These are phyloP conservation scores for Myioborus melanocephalus DNA, from an alignment of 2,797 vertebrate genomes.

Conservation along the genomic window DNA sequence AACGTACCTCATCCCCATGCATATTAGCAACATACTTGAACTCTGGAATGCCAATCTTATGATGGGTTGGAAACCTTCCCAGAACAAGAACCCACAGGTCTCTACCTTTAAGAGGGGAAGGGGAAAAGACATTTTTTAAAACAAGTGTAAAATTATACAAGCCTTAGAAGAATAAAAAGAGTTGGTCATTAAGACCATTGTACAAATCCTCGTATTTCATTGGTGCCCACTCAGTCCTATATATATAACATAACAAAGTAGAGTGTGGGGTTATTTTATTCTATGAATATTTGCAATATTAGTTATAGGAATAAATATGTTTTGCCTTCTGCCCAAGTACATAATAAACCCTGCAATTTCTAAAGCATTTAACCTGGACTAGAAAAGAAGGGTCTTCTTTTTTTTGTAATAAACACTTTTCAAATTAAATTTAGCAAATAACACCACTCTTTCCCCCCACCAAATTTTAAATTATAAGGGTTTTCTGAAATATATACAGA, in stretches of 20 bases:
- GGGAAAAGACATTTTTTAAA: constrained; percentile 59
- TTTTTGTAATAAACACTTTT: neutral
- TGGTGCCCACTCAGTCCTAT: neutral
- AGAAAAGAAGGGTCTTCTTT: neutral
- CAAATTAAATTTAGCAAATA: neutral
- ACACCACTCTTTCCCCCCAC: accelerated
- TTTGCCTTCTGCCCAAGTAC: neutral
- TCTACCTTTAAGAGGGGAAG: constrained; percentile 83
- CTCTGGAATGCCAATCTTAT: constrained; percentile 91
- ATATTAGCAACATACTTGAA: constrained; percentile 98
- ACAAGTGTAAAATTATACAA: constrained; percentile 34
- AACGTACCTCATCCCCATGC: constrained; percentile 96
- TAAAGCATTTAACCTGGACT: neutral
- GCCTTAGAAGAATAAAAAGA: neutral
- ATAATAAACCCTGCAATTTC: neutral
- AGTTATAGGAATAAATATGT: neutral
- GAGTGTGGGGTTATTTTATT: neutral
- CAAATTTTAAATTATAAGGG: neutral
- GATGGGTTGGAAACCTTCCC: constrained; percentile 83
- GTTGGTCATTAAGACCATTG: neutral
- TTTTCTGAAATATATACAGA: neutral
- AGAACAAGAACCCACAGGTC: constrained; percentile 93
- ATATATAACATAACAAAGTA: neutral
- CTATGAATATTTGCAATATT: neutral
- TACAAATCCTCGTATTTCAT: neutral